Evolutionary conservation across 2,113 vertebrate genomes (phyloP).

Genomic region (Daubentonia madagascariensis): DNA sequence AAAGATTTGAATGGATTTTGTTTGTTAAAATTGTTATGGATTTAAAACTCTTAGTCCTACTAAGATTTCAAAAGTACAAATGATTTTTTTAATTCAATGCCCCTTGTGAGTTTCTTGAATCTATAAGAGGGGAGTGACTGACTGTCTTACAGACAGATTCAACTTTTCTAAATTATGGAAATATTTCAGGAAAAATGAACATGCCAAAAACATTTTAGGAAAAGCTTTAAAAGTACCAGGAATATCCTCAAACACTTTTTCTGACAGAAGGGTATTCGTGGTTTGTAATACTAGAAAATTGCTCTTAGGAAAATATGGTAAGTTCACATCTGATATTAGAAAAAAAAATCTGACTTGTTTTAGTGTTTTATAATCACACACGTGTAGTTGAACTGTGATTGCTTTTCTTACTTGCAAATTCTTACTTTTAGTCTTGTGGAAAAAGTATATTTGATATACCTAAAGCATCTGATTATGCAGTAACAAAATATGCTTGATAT

Average conservation of each 20-base stretch:
- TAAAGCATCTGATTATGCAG: not conserved
- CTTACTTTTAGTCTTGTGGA: not conserved
- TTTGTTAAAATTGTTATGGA: conserved; percentile 45
- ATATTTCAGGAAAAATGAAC: conserved; percentile 22
- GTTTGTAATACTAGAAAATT: conserved; percentile 37
- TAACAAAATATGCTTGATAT: not conserved
- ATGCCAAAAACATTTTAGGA: not conserved
- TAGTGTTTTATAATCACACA: conserved; percentile 6
- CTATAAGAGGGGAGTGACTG: not conserved
- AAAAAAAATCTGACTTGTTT: conserved; percentile 37
- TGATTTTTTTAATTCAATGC: not conserved
- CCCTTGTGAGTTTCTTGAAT: not conserved
- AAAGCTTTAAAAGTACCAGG: not conserved
- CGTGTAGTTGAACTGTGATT: not conserved
- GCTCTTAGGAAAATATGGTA: conserved; percentile 45
- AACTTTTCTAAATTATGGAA: not conserved
- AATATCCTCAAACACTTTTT: not conserved
- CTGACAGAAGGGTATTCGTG: not conserved
- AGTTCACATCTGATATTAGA: conserved; percentile 54
- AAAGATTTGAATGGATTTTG: conserved; percentile 60
- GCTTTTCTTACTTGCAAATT: conserved; percentile 27
- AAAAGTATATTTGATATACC: not conserved
- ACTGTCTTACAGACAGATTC: conserved; percentile 10
- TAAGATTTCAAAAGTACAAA: not conserved
- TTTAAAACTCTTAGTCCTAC: conserved; percentile 48